Conservation (phyloP, 2,797 vertebrate genomes). For the Cirrhinus mrigala region DNA sequence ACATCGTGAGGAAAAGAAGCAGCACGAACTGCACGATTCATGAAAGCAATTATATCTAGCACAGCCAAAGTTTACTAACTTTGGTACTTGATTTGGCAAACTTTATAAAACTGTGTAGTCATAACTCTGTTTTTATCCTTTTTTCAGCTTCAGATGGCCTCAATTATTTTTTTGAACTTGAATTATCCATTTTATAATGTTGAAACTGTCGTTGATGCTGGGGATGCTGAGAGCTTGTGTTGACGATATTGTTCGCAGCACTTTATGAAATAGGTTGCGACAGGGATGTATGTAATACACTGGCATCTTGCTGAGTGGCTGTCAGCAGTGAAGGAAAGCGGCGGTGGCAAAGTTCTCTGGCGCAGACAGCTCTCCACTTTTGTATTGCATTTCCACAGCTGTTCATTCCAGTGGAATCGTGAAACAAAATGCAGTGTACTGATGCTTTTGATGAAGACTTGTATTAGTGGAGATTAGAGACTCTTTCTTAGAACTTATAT, state of each 20-base stretch:
- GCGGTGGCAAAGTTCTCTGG: conserved; percentile 9
- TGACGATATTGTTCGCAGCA: neutral
- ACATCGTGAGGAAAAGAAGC: neutral
- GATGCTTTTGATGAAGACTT: neutral
- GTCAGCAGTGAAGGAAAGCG: conserved; percentile 22
- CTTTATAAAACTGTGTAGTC: neutral
- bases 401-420: neutral
- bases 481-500: neutral
- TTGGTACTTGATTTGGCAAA: neutral
- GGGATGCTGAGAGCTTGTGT: neutral
- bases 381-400: neutral
- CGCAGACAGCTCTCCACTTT: conserved; percentile 21
- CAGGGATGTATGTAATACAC: conserved; percentile 23
- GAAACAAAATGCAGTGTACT: neutral
- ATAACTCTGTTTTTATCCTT: neutral
- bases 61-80: neutral
- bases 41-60: neutral
- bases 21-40: neutral
- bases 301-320: conserved; percentile 6
- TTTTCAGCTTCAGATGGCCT: neutral
- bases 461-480: neutral
- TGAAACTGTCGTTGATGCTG: neutral
- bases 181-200: neutral
- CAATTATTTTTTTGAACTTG: neutral
- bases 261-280: conserved; percentile 17